Evolutionary conservation across 2,797 vertebrate genomes (phyloP).

Genomic region (Alcedo quadribrachys): DNA sequence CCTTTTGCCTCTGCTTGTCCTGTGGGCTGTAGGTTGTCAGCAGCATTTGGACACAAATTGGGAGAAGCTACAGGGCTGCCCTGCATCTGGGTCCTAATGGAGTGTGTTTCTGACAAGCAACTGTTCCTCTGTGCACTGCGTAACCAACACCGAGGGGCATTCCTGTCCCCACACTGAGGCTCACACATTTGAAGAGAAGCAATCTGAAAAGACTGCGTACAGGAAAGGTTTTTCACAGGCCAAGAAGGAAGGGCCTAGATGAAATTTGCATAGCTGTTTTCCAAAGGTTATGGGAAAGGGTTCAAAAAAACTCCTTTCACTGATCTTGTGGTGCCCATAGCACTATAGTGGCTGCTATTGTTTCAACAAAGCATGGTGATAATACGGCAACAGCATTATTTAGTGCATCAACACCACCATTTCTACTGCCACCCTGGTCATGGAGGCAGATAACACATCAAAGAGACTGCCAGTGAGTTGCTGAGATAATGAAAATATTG

Average conservation of each 20-base stretch:
- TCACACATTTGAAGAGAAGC: neutral
- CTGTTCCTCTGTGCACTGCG: neutral
- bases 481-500: conserved; percentile 48
- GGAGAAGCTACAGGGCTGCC: neutral
- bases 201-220: neutral
- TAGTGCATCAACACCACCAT: neutral
- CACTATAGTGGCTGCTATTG: neutral
- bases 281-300: conserved; percentile 23
- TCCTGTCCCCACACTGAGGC: neutral
- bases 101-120: neutral
- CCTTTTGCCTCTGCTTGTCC: neutral
- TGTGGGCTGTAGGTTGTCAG: neutral
- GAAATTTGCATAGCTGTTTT: conserved; percentile 25
- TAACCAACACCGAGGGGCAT: neutral
- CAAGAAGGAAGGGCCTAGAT: neutral
- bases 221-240: neutral
- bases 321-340: conserved; percentile 7
- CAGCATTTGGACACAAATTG: fast-evolving
- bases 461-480: neutral
- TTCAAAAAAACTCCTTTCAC: conserved; percentile 7
- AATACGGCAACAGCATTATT: neutral
- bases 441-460: conserved; percentile 52
- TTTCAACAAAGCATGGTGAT: conserved; percentile 45
- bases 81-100: neutral
- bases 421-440: conserved; percentile 14